Evolutionary conservation across 2,113 vertebrate genomes (phyloP).

Genomic region (Tilapia sparmanii): DNA sequence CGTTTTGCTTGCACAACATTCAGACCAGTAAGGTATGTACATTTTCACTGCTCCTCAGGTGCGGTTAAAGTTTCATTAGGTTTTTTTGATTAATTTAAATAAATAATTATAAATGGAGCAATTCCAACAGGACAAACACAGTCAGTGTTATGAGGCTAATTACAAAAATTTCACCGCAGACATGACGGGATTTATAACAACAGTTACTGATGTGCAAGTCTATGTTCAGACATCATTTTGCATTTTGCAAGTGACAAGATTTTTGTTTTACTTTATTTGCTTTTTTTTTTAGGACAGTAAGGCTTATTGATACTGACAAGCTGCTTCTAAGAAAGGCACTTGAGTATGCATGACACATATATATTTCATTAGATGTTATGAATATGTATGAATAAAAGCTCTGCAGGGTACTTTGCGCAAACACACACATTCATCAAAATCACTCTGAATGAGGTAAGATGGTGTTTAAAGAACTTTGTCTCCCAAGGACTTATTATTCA

Average conservation of each 20-base stretch:
- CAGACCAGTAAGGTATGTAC: not conserved
- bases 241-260: not conserved
- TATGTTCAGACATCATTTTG: not conserved
- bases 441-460: constrained; percentile 17
- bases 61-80: not conserved
- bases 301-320: constrained; percentile 14
- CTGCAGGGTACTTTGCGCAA: constrained; percentile 31
- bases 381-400: constrained; percentile 44
- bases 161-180: not conserved
- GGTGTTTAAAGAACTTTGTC: constrained; percentile 34
- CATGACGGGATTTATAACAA: not conserved
- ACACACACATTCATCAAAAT: constrained; percentile 42
- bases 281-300: not conserved
- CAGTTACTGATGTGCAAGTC: not conserved
- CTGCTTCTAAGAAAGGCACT: not conserved
- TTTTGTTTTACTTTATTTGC: not conserved
- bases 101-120: not conserved
- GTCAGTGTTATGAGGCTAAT: not conserved
- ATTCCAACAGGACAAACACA: not conserved
- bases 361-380: constrained; percentile 49
- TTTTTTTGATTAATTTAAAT: not conserved
- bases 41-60: not conserved
- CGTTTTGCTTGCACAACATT: not conserved
- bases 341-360: constrained; percentile 34
- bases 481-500: constrained; percentile 23